Evolutionary conservation across 2,797 vertebrate species (phyloP).

Genomic region (Phrynocephalus forsythii): DNA sequence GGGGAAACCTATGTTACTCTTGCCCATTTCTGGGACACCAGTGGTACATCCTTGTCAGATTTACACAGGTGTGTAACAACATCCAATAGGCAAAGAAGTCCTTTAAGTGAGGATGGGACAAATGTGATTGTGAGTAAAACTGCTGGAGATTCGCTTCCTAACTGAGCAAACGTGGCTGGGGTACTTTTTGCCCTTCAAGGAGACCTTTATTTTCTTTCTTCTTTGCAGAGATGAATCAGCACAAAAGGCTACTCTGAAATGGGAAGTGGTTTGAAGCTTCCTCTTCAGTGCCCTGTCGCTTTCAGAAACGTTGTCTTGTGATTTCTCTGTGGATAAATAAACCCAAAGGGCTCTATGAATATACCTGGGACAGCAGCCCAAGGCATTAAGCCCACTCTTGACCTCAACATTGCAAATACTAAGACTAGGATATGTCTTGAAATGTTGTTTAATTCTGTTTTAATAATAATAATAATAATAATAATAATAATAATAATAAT

Average conservation of each 20-base stretch:
- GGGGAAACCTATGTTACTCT: no score
- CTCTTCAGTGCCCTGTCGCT: constrained; percentile 75
- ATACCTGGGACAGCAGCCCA: constrained; percentile 15
- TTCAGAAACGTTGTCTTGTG: constrained; percentile 77
- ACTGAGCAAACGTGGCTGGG: background rate
- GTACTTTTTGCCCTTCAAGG: background rate
- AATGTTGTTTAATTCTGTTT: background rate
- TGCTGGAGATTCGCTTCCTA: background rate
- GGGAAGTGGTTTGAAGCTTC: constrained; percentile 78
- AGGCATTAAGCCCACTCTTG: no score
- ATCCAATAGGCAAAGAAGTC: no score
- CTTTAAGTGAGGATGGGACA: no score
- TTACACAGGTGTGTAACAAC: no score
- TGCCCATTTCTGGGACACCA: no score
- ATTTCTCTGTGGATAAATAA: constrained; percentile 69
- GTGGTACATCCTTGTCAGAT: no score
- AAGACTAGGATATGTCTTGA: background rate
- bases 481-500: background rate
- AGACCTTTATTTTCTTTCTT: constrained; percentile 37
- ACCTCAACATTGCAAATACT: background rate
- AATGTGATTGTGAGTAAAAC: background rate
- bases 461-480: background rate
- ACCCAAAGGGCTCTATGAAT: constrained; percentile 59
- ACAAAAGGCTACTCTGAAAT: constrained; percentile 67
- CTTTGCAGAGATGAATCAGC: constrained; percentile 76